phyloP scores from a whole-genome alignment of 2,797 vertebrate species.

The Sylvia borin region DNA sequence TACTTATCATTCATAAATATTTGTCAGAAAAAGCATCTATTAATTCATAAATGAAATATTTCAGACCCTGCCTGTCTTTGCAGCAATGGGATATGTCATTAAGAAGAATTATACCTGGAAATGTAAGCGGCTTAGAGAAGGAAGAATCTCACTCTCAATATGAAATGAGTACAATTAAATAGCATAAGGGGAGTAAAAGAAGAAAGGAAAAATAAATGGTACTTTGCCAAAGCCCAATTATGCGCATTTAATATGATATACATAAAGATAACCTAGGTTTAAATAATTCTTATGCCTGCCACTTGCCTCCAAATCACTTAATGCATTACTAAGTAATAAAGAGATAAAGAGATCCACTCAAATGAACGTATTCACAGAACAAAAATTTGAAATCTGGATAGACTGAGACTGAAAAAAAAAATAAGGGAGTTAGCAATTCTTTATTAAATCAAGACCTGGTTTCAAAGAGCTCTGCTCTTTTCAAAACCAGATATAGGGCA shows the following conservation, averaged over 20 bases:
- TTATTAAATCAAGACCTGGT: neutral
- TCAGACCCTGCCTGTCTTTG: neutral
- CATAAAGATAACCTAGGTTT: neutral
- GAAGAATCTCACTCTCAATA: neutral
- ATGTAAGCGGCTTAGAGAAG: neutral
- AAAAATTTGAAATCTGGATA: neutral
- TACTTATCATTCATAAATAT: neutral
- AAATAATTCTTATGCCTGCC: neutral
- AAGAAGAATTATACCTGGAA: neutral
- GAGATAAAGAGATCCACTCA: neutral
- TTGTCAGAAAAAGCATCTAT: neutral
- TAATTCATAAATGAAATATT: neutral
- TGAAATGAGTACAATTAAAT: neutral
- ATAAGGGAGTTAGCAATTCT: neutral
- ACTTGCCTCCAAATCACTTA: neutral
- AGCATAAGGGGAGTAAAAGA: neutral
- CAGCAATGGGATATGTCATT: neutral
- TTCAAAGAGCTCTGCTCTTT: neutral
- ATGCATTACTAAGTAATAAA: neutral
- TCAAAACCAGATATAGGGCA: neutral
- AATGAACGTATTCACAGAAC: accelerated
- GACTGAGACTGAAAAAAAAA: neutral
- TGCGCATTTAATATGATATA: neutral
- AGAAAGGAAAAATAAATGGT: neutral
- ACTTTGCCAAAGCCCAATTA: neutral